phyloP scores from a whole-genome alignment of 2,888 invertebrate genomes.

The Cephus nigrinus region DNA sequence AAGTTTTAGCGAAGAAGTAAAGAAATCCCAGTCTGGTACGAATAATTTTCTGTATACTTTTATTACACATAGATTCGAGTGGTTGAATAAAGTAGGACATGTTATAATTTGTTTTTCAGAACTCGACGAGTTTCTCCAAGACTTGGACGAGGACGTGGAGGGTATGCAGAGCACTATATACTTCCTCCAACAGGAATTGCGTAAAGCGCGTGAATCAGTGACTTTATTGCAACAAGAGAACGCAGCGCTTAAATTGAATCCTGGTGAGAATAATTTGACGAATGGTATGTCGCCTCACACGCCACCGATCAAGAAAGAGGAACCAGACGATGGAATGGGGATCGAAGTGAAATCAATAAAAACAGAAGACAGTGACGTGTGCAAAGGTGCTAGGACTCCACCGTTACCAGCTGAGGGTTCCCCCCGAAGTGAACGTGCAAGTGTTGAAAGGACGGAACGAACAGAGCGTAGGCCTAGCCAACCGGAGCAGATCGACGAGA shows the following conservation, averaged over 20 bases:
- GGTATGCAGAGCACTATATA: constrained; percentile 98
- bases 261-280: constrained; percentile 52
- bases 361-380: constrained; percentile 50
- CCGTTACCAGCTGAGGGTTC: constrained; percentile 47
- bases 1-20: constrained; percentile 95
- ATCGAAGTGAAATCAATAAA: constrained; percentile 27
- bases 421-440: constrained; percentile 45
- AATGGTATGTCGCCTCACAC: constrained; percentile 60
- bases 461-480: constrained; percentile 33
- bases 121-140: constrained; percentile 93
- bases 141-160: constrained; percentile 96
- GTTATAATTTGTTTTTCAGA: constrained; percentile 71
- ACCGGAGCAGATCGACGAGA: constrained; percentile 60
- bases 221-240: constrained; percentile 74
- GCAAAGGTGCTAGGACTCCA: constrained; percentile 59
- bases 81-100: constrained; percentile 9
- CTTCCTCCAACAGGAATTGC: constrained; percentile 92
- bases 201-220: constrained; percentile 81
- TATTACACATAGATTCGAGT: not conserved
- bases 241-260: constrained; percentile 47
- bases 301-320: constrained; percentile 57
- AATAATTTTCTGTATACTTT: constrained; percentile 16
- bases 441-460: constrained; percentile 48
- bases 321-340: constrained; percentile 32
- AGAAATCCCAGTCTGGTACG: constrained; percentile 93